These are phyloP conservation scores for Coregonus suidteri DNA, from an alignment of 2,797 vertebrate species.

Conservation along the genomic window DNA sequence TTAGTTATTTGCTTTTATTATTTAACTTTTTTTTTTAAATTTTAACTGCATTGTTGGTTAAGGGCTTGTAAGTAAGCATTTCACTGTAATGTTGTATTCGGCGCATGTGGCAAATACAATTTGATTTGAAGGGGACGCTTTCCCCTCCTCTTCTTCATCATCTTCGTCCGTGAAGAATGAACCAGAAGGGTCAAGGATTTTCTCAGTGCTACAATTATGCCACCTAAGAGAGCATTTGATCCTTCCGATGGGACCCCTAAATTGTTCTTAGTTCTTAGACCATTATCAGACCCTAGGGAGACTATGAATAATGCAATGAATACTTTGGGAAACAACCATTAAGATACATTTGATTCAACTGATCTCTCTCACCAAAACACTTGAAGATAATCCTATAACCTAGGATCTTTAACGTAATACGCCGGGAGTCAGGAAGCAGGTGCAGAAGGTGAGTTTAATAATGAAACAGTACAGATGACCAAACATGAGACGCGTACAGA, in stretches of 20 bases:
- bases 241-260: background rate
- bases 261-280: background rate
- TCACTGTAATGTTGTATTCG: too few relatives aligned
- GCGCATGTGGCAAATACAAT: too few relatives aligned
- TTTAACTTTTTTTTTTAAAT: too few relatives aligned
- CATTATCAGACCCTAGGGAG: background rate
- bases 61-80: too few relatives aligned
- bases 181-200: background rate
- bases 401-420: background rate
- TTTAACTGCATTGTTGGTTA: too few relatives aligned
- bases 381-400: background rate
- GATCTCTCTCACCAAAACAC: background rate
- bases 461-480: too few relatives aligned
- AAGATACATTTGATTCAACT: background rate
- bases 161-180: slow-evolving; percentile 8
- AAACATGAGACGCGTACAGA: too few relatives aligned
- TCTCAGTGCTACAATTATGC: background rate
- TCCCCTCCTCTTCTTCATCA: background rate
- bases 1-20: too few relatives aligned
- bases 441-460: too few relatives aligned
- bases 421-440: too few relatives aligned
- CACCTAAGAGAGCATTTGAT: background rate
- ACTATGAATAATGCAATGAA: background rate
- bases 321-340: background rate
- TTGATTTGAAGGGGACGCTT: background rate